Evolutionary conservation across 2,113 vertebrate genomes (phyloP).

Genomic region (Pontoporia blainvillei): DNA sequence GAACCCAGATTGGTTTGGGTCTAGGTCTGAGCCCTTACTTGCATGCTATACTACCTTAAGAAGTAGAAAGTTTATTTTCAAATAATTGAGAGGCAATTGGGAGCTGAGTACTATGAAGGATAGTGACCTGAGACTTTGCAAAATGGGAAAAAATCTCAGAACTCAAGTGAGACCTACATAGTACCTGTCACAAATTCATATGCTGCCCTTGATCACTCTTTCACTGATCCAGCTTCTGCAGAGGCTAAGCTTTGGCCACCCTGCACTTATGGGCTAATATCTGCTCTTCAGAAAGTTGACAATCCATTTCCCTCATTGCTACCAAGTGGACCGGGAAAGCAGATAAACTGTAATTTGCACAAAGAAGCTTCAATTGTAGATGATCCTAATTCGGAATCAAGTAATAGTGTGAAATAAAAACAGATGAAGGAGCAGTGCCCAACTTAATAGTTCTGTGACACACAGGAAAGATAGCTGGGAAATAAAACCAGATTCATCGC

Average conservation of each 20-base stretch:
- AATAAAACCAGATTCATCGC: conserved; percentile 2
- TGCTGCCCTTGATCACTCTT: not conserved
- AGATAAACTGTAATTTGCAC: not conserved
- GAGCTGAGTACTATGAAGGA: not conserved
- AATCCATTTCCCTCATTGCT: not conserved
- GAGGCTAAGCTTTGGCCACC: not conserved
- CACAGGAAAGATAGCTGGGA: not conserved
- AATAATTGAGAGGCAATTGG: not conserved
- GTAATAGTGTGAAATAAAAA: not conserved
- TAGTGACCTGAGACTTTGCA: not conserved
- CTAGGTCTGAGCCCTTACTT: not conserved
- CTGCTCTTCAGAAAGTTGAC: not conserved
- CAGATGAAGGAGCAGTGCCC: not conserved
- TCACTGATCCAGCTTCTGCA: not conserved
- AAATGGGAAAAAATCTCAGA: not conserved
- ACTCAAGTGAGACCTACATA: not conserved
- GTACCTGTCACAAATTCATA: not conserved
- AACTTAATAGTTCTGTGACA: not conserved
- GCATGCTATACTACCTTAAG: not conserved
- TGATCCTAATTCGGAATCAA: not conserved
- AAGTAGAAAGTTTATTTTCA: not conserved
- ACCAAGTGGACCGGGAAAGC: not conserved
- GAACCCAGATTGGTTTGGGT: not conserved
- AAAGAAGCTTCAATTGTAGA: not conserved
- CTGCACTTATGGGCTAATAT: not conserved